Evolutionary conservation across 2,888 invertebrate genomes (phyloP), one percentile per base, ranked within the genome.

Genomic region (Yponomeuta malinellus): DNA sequence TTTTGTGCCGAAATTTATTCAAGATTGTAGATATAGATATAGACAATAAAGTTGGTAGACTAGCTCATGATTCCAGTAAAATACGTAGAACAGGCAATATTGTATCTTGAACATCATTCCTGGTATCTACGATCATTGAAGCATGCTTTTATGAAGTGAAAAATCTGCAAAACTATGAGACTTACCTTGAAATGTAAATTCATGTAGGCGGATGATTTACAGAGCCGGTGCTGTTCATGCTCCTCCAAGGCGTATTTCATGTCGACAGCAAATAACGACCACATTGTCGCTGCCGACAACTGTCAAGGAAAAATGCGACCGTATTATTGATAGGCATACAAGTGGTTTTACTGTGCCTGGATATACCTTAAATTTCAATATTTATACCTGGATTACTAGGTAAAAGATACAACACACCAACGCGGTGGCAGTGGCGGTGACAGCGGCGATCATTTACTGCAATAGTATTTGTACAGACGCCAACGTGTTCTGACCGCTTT

Each of bases 151-250:
- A 43, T 43, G 43, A 43, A 8, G 43, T 43, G 5, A 9, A 8
- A 43, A 6, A 43, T 43, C 5, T 5, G 43, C 43, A 8, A 43
- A 1, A 43, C 5, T 43, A 5, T 43, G 8, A 43, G 6, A 43
- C 0, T 43, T 79, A 93, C 94, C 90, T 98, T 98, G 93, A 99
- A 99, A 92, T 99, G 99, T 69, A 99, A 94, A 88, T 99, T 99
- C 99, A 99, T 99, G 85, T 99, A 99, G 71, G 98, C 98, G 71
- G 99, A 98, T 77, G 98, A 98, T 92, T 98, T 98, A 94, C 99
- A 99, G 43, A 97, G 93, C 66, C 98, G 94, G 84, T 97, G 97
- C 82, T 97, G 97, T 87, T 99, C 99, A 83, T 99, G 99, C 84
- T 99, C 99, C 89, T 99, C 98, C 71, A 99, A 91, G 10, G 99